Percentiles rank a stretch among this genome's conserved stretches.
phyloP scores from a whole-genome alignment of 2,888 invertebrate species.

The Acrobasis repandana region DNA sequence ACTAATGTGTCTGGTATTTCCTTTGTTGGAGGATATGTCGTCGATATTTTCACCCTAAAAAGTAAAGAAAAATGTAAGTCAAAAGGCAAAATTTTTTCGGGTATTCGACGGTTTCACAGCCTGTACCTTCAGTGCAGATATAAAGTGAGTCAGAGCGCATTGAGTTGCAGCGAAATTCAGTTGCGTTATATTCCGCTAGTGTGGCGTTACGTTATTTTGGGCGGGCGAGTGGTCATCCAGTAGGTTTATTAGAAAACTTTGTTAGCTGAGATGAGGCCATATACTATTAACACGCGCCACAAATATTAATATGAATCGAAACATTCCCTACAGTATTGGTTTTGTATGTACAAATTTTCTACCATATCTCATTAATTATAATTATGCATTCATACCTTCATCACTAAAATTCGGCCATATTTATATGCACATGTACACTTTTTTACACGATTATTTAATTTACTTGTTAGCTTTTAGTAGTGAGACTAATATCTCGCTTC shows the following conservation, averaged over 20 bases:
- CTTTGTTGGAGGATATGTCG: no score
- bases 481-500: neutral
- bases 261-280: conserved; percentile 72
- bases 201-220: conserved; percentile 30
- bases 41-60: no score
- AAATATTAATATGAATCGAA: conserved; percentile 34
- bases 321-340: conserved; percentile 74
- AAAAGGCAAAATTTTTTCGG: no score
- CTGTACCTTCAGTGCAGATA: no score
- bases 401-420: conserved; percentile 20
- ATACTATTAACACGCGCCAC: conserved; percentile 33
- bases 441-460: neutral
- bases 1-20: no score
- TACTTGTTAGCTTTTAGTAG: neutral
- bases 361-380: conserved; percentile 31
- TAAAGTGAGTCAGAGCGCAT: neutral
- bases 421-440: neutral
- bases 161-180: conserved; percentile 25
- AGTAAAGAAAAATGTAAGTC: no score
- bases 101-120: no score
- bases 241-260: conserved; percentile 75
- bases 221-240: conserved; percentile 62
- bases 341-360: conserved; percentile 45
- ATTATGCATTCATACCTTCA: conserved; percentile 29
- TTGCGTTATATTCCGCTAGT: conserved; percentile 37